These are phyloP conservation scores for Mesembrinibis cayennensis DNA, from an alignment of 2,113 vertebrate species.

Conservation along the genomic window DNA sequence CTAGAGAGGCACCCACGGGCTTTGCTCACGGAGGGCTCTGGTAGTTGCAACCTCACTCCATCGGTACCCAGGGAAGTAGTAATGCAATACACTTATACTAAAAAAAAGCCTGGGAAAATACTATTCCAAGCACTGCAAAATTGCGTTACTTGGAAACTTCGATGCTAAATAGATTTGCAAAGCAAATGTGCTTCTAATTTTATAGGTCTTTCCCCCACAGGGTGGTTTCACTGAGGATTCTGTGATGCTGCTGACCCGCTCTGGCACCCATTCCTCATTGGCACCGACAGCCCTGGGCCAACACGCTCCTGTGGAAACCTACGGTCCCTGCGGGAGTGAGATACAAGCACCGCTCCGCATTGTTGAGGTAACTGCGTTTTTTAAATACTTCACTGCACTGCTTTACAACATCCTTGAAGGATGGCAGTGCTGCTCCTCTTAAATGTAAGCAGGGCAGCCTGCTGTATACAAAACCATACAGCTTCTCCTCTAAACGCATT, in stretches of 20 bases:
- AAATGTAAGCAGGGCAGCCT: background rate
- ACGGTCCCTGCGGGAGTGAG: background rate
- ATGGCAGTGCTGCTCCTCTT: background rate
- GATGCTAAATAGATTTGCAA: background rate
- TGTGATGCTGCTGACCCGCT: background rate
- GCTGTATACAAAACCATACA: accelerated
- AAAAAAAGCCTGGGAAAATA: background rate
- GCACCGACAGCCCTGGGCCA: accelerated
- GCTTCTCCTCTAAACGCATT: background rate
- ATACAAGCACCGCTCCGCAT: accelerated
- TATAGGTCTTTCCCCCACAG: background rate
- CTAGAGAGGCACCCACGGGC: background rate
- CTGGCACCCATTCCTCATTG: accelerated
- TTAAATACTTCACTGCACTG: background rate
- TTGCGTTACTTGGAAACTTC: background rate
- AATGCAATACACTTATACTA: accelerated
- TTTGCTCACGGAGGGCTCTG: background rate
- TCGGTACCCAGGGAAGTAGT: accelerated
- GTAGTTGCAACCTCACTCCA: background rate
- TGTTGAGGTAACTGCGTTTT: background rate
- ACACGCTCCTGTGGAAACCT: background rate
- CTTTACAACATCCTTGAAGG: background rate
- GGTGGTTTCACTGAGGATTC: background rate
- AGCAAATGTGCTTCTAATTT: background rate
- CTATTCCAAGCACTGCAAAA: background rate